A percentile compares a stretch with the other conserved stretches of the same genome.
Conservation (phyloP, 53 echinoderm and acorn worm genomes). For the Zoroaster sp. region DNA sequence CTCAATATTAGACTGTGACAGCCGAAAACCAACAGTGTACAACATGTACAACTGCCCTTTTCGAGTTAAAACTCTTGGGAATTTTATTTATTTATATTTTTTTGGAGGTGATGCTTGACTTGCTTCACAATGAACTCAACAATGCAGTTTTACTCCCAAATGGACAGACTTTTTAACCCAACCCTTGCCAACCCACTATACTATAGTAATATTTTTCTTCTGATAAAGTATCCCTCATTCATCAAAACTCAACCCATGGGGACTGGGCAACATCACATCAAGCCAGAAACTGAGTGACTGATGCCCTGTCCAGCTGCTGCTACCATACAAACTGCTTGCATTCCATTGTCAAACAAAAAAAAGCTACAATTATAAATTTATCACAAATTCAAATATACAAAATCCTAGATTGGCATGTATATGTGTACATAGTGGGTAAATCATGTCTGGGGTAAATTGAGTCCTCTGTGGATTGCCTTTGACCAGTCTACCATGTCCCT, state of each 20-base stretch:
- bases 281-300: not conserved
- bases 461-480: not conserved
- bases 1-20: no score
- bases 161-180: not conserved
- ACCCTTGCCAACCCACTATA: not conserved
- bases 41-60: no score
- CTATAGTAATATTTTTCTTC: not conserved
- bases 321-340: not conserved
- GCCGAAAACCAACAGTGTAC: no score
- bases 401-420: not conserved
- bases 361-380: not conserved
- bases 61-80: not conserved
- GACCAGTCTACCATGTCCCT: slow-evolving; percentile 4
- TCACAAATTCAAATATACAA: not conserved
- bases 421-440: not conserved
- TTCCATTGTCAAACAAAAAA: slow-evolving; percentile 28
- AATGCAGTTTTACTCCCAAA: not conserved
- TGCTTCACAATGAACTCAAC: not conserved
- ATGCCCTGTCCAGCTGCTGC: not conserved
- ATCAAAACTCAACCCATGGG: not conserved
- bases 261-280: not conserved
- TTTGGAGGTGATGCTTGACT: not conserved
- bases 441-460: not conserved
- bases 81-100: not conserved
- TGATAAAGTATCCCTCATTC: not conserved